Base-by-base conservation (phyloP, 2,113 vertebrate species). In the Platanista minor region DNA sequence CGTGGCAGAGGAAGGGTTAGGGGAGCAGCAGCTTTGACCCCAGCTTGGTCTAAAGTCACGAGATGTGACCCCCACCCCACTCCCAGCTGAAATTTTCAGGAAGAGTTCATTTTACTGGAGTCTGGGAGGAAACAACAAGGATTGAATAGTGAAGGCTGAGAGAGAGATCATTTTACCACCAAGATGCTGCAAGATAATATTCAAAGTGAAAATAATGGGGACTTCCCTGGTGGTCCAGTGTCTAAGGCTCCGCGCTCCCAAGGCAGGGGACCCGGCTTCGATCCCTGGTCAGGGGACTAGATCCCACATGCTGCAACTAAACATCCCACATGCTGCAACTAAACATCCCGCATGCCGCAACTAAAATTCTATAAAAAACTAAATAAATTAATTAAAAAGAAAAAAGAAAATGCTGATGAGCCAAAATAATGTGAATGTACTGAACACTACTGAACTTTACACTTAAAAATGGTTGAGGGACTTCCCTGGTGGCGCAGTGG, bases 1-100 rank as follows among this genome's bases (percentile, higher is more conserved):
- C 3, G 33, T 5, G 27, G 8, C 23, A 4, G 67, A 72, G 27
- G 11, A 0, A 0, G 46, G 39, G 31, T 4, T 9, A 43, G 43
- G 10, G 27, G 3, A 5, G 46, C 0, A 0, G 43, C 52, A 71
- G 62, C 23, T 62, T 15, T 83, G 61, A 8, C 31, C 27, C 27
- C 54, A 41, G 61, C 43, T 64, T 69, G 31, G 18, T 15, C 52
- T 66, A 29, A 57, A 66, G 71, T 25, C 46, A 43, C 62, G 39
- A 83, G n/a, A n/a, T 14, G 12, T 31, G 64, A 64, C 7, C 41
- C 64, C 9, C 71, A 43, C 41, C 41, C 25, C 41, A 11, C 21
- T 54, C 62, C 41, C 8, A 78, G 87, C 15, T 81, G 29, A 81
- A 46, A n/a, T 52, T 39, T 81, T 29, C 41, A 62, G 41, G 27